phyloP scores from a whole-genome alignment of 2,888 invertebrate species.

The Cheiracanthium punctorium region DNA sequence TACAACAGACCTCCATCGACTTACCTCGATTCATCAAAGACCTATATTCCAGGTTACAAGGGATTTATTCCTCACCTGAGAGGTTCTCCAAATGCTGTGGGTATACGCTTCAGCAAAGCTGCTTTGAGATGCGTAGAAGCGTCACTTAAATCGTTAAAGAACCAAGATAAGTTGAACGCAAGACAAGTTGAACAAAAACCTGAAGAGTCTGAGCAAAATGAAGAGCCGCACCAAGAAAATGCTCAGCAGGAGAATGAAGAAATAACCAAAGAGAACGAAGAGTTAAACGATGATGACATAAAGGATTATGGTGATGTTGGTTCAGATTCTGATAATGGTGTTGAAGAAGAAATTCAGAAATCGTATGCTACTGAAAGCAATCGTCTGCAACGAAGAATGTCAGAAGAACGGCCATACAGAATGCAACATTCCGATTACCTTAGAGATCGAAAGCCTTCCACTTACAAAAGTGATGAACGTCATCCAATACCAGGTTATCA shows the following conservation, averaged over 20 bases:
- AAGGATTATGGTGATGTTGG: constrained; percentile 9
- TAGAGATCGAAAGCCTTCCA: constrained; percentile 44
- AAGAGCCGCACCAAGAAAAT: background rate
- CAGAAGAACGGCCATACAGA: constrained; percentile 40
- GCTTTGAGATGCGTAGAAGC: constrained; percentile 44
- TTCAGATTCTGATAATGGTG: background rate
- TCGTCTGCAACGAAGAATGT: constrained; percentile 24
- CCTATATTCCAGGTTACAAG: constrained; percentile 60
- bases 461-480: constrained; percentile 53
- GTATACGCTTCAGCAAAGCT: constrained; percentile 64
- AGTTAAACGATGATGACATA: background rate
- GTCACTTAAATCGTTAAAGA: background rate
- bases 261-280: background rate
- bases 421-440: constrained; percentile 52
- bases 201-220: background rate
- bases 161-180: background rate
- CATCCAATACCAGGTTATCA: constrained; percentile 66
- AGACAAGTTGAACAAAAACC: background rate
- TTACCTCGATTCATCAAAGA: constrained; percentile 38
- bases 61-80: constrained; percentile 57
- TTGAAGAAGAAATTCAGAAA: background rate
- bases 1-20: constrained; percentile 59
- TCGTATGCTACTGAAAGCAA: constrained; percentile 21
- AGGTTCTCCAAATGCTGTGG: constrained; percentile 54
- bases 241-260: background rate